Evolutionary conservation across 2,113 vertebrate genomes (phyloP), one percentile per base, ranked within the genome.

Genomic region (Podiceps cristatus): DNA sequence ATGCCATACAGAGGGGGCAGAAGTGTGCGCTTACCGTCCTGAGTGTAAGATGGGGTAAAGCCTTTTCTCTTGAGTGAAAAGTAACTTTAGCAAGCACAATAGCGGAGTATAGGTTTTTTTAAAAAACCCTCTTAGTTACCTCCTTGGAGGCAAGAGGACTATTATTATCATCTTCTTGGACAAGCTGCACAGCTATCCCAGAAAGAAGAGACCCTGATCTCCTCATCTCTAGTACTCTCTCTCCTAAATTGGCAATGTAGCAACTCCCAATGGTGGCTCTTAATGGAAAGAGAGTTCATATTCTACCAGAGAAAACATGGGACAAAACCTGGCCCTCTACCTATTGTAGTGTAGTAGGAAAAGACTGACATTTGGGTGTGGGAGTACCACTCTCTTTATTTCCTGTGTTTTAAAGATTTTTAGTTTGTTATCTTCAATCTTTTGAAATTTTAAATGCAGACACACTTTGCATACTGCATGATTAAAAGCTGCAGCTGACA

Each of bases 11-110:
- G 68, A 45, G 22, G 11, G 33, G 50, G 14, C 45, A 81, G 47
- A 72, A n/a, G 1, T 3, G 6, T 45, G 53, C 11, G 1, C 18
- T 37, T 16, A 27, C 23, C 3, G 1, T 4, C 1, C 0, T 14
- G 27, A 42, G 29, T 5, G 8, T 37, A 42, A 40, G 18, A 18
- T 45, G 14, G 15, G 18, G 11, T n/a, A 42, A 72, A 92, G 25
- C 53, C 44, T 93, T 69, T 80, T 50, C 44, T 62, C 16, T 15
- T 0, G 6, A 69, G 27, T 20, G 37, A 20, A 59, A n/a, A 59
- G 24, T 58, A 49, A 18, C 33, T 77, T 62, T 3, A 67, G 56
- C 45, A 67, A 85, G 47, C 28, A 17, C n/a, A 5, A 9, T 18
- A 16, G 18, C n/a, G 18, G 15, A 44, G 27, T 31, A 28, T 9